These are phyloP conservation scores for Sepiola atlantica DNA, from an alignment of 2,888 invertebrate species.

Conservation along the genomic window DNA sequence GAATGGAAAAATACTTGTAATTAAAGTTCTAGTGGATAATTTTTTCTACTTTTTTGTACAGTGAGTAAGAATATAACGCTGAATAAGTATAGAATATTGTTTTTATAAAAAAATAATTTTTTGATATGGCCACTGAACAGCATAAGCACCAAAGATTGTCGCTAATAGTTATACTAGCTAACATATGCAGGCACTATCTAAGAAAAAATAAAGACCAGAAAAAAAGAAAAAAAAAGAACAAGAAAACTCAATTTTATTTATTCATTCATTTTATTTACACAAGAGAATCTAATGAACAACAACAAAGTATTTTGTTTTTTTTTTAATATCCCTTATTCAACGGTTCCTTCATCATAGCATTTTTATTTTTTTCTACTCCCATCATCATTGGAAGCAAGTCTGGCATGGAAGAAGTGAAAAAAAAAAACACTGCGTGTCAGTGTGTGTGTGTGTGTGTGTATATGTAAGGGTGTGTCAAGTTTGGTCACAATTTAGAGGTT, in stretches of 20 bases:
- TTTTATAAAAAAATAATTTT: too few relatives aligned
- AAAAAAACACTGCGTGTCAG: neutral
- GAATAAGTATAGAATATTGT: too few relatives aligned
- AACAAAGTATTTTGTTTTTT: slow-evolving; percentile 32
- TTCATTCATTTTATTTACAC: slow-evolving; percentile 21
- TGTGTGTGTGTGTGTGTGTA: neutral
- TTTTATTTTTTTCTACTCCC: neutral
- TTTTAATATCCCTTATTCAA: neutral
- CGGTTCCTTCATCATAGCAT: slow-evolving; percentile 12
- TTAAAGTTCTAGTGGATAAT: too few relatives aligned
- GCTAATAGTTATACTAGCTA: too few relatives aligned
- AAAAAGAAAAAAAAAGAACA: neutral
- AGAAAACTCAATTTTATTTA: neutral
- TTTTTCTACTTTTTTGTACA: too few relatives aligned
- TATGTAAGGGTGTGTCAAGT: neutral
- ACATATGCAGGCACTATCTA: neutral
- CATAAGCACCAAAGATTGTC: too few relatives aligned
- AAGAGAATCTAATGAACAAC: slow-evolving; percentile 32
- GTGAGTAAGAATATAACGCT: too few relatives aligned
- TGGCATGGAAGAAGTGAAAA: neutral
- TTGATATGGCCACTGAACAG: too few relatives aligned
- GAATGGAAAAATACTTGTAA: too few relatives aligned
- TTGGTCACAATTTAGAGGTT: slow-evolving; percentile 11
- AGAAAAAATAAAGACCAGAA: neutral
- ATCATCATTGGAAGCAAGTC: neutral